phyloP scores from a whole-genome alignment of 2,888 invertebrate species.

The Criorhina ranunculi region DNA sequence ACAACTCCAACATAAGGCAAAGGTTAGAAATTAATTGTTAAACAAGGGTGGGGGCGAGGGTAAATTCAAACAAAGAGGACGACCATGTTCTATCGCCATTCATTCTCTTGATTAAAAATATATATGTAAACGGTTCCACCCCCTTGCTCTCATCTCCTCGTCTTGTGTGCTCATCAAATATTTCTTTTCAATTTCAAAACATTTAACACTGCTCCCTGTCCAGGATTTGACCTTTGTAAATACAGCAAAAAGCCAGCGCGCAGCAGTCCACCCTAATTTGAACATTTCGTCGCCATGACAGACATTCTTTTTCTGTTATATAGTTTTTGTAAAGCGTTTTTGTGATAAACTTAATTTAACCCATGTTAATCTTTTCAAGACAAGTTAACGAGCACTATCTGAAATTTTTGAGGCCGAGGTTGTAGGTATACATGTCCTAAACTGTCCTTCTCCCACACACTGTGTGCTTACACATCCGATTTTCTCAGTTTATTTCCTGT shows the following conservation, averaged over 20 bases:
- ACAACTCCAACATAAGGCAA: slow-evolving; percentile 39
- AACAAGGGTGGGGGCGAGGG: slow-evolving; percentile 21
- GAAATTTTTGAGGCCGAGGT: slow-evolving; percentile 38
- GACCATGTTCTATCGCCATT: slow-evolving; percentile 36
- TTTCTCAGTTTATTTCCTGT: slow-evolving; percentile 34
- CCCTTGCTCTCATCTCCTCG: no score
- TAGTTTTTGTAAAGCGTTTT: slow-evolving; percentile 36
- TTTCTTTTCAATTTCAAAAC: slow-evolving; percentile 69
- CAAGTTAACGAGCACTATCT: slow-evolving; percentile 65
- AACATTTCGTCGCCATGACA: slow-evolving; percentile 30
- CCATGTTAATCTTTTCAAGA: slow-evolving; percentile 68
- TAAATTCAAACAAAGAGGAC: slow-evolving; percentile 54
- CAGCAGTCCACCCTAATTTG: neutral
- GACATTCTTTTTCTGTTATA: slow-evolving; percentile 27
- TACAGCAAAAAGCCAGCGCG: slow-evolving; percentile 19
- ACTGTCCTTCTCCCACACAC: neutral
- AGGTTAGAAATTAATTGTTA: slow-evolving; percentile 62
- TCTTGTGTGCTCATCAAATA: slow-evolving; percentile 61
- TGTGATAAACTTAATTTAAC: slow-evolving; percentile 65
- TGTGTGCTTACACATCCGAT: slow-evolving; percentile 20
- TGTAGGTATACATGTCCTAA: neutral
- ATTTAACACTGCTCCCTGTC: slow-evolving; percentile 57
- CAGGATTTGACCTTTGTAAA: slow-evolving; percentile 41
- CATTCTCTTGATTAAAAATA: slow-evolving; percentile 67
- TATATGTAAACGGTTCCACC: no score